Percentiles rank a stretch among this genome's conserved stretches.
Conservation (phyloP, 2,888 invertebrate species). For the Hirtodrosophila confusa region DNA sequence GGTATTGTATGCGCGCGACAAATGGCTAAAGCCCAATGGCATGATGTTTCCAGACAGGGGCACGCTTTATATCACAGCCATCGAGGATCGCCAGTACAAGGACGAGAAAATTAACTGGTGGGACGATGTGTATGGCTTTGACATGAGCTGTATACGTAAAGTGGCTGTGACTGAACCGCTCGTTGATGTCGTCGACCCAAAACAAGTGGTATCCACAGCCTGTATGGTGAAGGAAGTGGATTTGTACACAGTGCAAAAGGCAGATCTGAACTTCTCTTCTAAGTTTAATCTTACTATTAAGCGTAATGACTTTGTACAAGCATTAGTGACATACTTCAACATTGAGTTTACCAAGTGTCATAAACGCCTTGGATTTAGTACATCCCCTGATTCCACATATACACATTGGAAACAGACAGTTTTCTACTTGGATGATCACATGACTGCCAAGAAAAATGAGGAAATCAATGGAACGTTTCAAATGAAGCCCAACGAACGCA, state of each 20-base stretch:
- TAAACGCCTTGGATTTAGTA: constrained; percentile 98
- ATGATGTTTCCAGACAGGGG: constrained; percentile 97
- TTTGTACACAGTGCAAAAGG: constrained; percentile 98
- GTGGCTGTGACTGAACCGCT: constrained; percentile 99
- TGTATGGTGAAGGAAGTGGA: constrained; percentile 98
- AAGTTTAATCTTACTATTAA: constrained; percentile 93
- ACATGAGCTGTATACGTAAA: constrained; percentile 99
- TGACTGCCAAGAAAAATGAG: constrained; percentile 97
- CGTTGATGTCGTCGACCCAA: constrained; percentile 99
- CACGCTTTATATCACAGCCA: constrained; percentile 96
- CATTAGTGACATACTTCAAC: constrained; percentile 99
- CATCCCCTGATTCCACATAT: constrained; percentile 98
- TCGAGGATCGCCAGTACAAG: constrained; percentile 99
- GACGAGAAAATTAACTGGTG: constrained; percentile 99
- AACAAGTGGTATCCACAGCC: constrained; percentile 98
- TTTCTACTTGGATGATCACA: constrained; percentile 98
- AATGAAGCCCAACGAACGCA: constrained; percentile 97
- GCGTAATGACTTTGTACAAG: constrained; percentile 98
- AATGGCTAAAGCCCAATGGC: constrained; percentile 97
- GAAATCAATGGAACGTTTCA: constrained; percentile 95
- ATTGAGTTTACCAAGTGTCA: constrained; percentile 99
- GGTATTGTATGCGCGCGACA: constrained; percentile 98
- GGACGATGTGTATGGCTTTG: constrained; percentile 99
- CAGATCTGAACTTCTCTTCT: constrained; percentile 95
- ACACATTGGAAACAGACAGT: constrained; percentile 99